These are phyloP conservation scores for Chlorocebus sabaeus DNA, from an alignment of 2,113 vertebrate genomes.

Conservation along the genomic window DNA sequence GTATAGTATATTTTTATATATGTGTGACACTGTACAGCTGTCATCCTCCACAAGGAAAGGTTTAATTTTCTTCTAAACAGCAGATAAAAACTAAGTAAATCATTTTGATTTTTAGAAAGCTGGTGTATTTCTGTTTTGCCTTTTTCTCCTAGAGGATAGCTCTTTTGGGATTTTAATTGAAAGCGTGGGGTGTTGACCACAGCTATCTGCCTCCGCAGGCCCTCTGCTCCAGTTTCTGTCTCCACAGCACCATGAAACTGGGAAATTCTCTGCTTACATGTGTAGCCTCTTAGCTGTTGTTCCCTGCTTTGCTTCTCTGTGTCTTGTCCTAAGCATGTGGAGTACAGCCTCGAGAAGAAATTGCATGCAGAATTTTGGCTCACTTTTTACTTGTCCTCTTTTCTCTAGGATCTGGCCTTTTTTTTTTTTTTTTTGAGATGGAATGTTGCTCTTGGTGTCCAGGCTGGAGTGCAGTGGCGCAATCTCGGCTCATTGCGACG, in stretches of 20 bases:
- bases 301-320: not conserved
- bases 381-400: not conserved
- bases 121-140: not conserved
- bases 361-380: not conserved
- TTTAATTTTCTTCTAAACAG: slow-evolving; percentile 48
- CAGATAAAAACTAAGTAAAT: not conserved
- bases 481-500: no score
- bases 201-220: not conserved
- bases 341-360: not conserved
- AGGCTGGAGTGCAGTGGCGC: no score
- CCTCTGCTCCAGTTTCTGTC: not conserved
- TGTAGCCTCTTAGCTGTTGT: not conserved
- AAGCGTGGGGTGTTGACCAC: not conserved
- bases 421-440: no score
- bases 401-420: not conserved
- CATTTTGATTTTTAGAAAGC: not conserved
- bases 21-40: not conserved
- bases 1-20: not conserved
- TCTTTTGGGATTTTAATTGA: not conserved
- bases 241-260: not conserved
- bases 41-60: not conserved
- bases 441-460: no score
- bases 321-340: not conserved
- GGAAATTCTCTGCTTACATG: not conserved
- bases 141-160: not conserved